Evolutionary conservation across 2,113 vertebrate genomes (phyloP), one percentile per base, ranked within the genome.

Genomic region (Daubentonia madagascariensis): DNA sequence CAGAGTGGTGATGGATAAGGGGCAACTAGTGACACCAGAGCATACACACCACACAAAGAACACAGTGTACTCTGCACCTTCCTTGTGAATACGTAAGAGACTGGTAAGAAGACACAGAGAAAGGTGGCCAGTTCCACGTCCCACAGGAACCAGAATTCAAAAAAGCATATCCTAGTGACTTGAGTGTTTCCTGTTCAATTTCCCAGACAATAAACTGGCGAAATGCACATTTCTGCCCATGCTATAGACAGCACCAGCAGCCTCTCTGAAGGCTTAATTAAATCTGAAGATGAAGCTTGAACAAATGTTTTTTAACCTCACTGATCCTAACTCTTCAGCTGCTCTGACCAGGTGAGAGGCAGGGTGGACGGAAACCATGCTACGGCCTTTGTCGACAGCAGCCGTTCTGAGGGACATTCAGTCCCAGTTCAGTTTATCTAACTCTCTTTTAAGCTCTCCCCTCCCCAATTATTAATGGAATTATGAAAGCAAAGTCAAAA

Each of bases 401-500:
- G n/a, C 17, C 23, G 43, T 22, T 52, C 32, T 20, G 14, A 40
- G 76, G 25, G 14, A 30, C 14, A 17, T 73, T 35, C 8, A 25
- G 40, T 37, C n/a, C 59, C 50, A 37, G 40, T 32, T 63, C 23
- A 67, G 67, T 40, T 76, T 45, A 37, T 12, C n/a, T 40, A 28
- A 23, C n/a, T 48, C 43, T 75, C 25, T 65, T 81, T 23, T 50
- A n/a, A 48, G 43, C 23, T 72, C 23, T 50, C 5, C 43, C 28
- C 5, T 70, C 43, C 10, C 86, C 57, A 79, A 72, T 52, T 89
- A 85, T 70, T 68, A 86, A 79, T 11, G 35, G 59, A 67, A 48
- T 67, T 73, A 86, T 8, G 35, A 52, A 97, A 96, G 30, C 76
- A 95, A 89, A 86, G 28, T 75, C 63, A 83, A 86, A 94, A 78